These are phyloP conservation scores for Caenorhabditis macrosperma DNA, from an alignment of 2,888 invertebrate genomes.

Conservation along the genomic window DNA sequence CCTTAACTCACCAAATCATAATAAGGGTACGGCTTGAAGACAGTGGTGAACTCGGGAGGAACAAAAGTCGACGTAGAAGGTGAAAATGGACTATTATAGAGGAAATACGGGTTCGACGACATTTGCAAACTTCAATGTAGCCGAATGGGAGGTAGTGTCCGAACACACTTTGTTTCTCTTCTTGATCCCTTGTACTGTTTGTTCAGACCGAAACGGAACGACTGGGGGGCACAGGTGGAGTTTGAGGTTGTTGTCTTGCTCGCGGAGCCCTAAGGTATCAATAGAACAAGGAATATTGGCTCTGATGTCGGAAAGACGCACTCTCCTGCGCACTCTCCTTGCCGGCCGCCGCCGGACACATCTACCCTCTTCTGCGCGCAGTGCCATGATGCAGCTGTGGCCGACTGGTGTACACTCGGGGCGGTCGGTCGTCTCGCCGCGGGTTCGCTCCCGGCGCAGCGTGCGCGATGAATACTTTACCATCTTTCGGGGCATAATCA, in stretches of 20 bases:
- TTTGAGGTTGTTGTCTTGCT: no score
- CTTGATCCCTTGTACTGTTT: background rate
- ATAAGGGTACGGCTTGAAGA: constrained; percentile 22
- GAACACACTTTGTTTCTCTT: background rate
- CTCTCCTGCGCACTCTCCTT: background rate
- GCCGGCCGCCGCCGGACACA: background rate
- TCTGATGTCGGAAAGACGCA: no score
- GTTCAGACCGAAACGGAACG: background rate
- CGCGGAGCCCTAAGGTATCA: no score
- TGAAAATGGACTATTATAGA: background rate
- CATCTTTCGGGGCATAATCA: constrained; percentile 60
- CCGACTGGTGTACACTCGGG: constrained; percentile 22
- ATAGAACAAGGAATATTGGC: no score
- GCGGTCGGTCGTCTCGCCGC: constrained; percentile 1
- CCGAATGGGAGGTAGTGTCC: no score
- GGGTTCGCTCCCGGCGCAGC: constrained; percentile 13
- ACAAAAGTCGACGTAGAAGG: background rate
- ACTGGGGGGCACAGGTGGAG: no score
- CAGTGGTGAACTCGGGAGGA: background rate
- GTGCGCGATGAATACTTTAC: constrained; percentile 54
- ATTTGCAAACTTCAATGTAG: no score
- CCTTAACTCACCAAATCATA: constrained; percentile 19
- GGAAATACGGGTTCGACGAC: background rate
- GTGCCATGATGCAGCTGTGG: constrained; percentile 37
- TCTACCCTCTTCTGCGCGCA: background rate